phyloP scores from a whole-genome alignment of 2,797 vertebrate species.

The Rhinichthys osculus region DNA sequence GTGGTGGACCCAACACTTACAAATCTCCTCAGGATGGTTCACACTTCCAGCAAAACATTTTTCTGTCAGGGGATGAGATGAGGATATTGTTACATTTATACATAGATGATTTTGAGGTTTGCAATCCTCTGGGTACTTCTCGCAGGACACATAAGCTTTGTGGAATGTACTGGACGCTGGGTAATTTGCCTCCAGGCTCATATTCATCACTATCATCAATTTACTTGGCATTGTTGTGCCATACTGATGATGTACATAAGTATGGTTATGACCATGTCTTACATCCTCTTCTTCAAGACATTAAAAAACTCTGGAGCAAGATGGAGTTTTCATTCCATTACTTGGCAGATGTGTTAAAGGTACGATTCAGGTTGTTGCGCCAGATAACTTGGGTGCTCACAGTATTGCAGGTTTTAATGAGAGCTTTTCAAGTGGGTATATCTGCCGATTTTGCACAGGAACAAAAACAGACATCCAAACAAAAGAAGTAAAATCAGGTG shows the following conservation, averaged over 20 bases:
- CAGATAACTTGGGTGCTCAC: neutral
- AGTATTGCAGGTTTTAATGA: slow-evolving; percentile 36
- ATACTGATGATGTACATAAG: slow-evolving; percentile 5
- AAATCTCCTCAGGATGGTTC: slow-evolving; percentile 13
- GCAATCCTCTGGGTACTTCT: too few species aligned
- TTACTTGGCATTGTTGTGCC: slow-evolving; percentile 2
- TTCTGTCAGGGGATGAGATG: too few species aligned
- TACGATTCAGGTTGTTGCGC: slow-evolving; percentile 2
- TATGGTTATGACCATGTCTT: slow-evolving; percentile 11
- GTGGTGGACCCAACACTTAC: slow-evolving; percentile 1
- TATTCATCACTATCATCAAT: neutral
- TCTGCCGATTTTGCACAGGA: slow-evolving; percentile 35
- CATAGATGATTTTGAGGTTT: too few species aligned
- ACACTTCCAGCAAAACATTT: too few species aligned
- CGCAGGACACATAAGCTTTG: too few species aligned
- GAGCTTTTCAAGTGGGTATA: slow-evolving; percentile 21
- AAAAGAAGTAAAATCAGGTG: slow-evolving; percentile 22
- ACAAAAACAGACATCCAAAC: slow-evolving; percentile 31
- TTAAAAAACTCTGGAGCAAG: slow-evolving; percentile 27
- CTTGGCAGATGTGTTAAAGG: slow-evolving; percentile 31
- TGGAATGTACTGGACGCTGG: too few species aligned
- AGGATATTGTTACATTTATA: too few species aligned
- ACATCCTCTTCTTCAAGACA: slow-evolving; percentile 15
- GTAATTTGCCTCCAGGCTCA: neutral
- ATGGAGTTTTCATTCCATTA: slow-evolving; percentile 21